A percentile compares a stretch with the other conserved stretches of the same genome.
Conservation (phyloP, 2,888 invertebrate genomes). For the Neria commutata region DNA sequence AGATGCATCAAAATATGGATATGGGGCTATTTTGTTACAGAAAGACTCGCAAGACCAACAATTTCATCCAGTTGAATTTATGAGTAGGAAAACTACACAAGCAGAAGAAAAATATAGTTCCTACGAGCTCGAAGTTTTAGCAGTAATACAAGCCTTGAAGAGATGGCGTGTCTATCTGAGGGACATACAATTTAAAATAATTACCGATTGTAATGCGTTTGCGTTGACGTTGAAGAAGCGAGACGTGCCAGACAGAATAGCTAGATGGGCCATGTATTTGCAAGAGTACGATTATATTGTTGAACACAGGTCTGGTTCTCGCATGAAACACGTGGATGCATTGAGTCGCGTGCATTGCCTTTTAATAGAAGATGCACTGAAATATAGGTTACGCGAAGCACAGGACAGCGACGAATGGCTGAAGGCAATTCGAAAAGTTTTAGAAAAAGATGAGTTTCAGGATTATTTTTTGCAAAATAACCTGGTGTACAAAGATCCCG, state of each 20-base stretch:
- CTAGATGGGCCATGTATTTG: constrained; percentile 22
- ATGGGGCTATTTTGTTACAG: constrained; percentile 27
- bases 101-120: constrained; percentile 42
- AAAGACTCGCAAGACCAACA: constrained; percentile 15
- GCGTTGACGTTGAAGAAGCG: constrained; percentile 25
- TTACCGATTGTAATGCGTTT: constrained; percentile 34
- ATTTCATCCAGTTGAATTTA: constrained; percentile 22
- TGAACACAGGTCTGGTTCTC: no score
- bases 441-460: no score
- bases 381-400: no score
- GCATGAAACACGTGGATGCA: constrained; percentile 30
- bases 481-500: no score
- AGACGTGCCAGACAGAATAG: constrained; percentile 26
- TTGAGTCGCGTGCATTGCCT: constrained; percentile 15
- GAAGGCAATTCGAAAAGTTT: no score
- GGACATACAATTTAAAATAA: constrained; percentile 25
- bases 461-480: no score
- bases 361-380: no score
- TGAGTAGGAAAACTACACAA: constrained; percentile 20
- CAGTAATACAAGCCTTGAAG: constrained; percentile 36
- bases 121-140: constrained; percentile 42
- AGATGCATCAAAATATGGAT: constrained; percentile 26
- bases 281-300: no score
- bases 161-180: constrained; percentile 34
- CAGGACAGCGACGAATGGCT: no score